A percentile compares a stretch with the other conserved stretches of the same genome.
These are phyloP conservation scores for Amphiura filiformis DNA, from an alignment of 35 echinoderm and acorn worm genomes.

Conservation along the genomic window DNA sequence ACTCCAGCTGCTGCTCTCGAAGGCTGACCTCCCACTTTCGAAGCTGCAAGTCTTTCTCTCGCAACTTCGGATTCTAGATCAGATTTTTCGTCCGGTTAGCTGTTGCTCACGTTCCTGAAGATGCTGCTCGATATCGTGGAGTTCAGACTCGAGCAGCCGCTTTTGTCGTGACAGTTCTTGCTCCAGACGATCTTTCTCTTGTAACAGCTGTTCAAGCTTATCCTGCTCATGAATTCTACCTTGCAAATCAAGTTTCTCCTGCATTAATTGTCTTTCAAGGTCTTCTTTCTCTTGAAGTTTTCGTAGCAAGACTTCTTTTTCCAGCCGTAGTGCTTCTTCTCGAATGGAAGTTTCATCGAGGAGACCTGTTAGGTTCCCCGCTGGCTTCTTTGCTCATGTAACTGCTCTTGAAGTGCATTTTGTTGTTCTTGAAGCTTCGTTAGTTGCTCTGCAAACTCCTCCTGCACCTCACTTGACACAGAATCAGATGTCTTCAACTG, in stretches of 20 bases:
- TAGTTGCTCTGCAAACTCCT: constrained; percentile 67
- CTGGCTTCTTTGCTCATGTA: constrained; percentile 53
- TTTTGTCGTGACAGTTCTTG: constrained; percentile 94
- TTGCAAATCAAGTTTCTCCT: constrained; percentile 76
- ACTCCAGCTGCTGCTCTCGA: constrained; percentile 79
- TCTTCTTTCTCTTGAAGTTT: constrained; percentile 86
- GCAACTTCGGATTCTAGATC: constrained; percentile 74
- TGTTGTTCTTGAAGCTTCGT: constrained; percentile 55
- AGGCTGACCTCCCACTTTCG: constrained; percentile 70
- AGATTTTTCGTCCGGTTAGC: constrained; percentile 71
- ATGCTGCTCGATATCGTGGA: constrained; percentile 80
- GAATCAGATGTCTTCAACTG: constrained; percentile 56
- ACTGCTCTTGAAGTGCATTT: constrained; percentile 36
- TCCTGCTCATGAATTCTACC: constrained; percentile 69
- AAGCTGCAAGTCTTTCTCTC: constrained; percentile 81
- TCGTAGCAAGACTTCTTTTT: constrained; percentile 79
- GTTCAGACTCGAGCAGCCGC: constrained; percentile 65
- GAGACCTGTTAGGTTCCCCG: constrained; percentile 30
- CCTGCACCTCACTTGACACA: constrained; percentile 72
- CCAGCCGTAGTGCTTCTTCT: constrained; percentile 62
- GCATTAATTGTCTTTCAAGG: constrained; percentile 60
- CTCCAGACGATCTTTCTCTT: constrained; percentile 88
- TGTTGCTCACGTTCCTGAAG: constrained; percentile 66
- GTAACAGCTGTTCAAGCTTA: constrained; percentile 68
- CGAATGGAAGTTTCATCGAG: constrained; percentile 62